Base-by-base conservation (phyloP, 2,888 invertebrate genomes). In the Isotomurus palustris region DNA sequence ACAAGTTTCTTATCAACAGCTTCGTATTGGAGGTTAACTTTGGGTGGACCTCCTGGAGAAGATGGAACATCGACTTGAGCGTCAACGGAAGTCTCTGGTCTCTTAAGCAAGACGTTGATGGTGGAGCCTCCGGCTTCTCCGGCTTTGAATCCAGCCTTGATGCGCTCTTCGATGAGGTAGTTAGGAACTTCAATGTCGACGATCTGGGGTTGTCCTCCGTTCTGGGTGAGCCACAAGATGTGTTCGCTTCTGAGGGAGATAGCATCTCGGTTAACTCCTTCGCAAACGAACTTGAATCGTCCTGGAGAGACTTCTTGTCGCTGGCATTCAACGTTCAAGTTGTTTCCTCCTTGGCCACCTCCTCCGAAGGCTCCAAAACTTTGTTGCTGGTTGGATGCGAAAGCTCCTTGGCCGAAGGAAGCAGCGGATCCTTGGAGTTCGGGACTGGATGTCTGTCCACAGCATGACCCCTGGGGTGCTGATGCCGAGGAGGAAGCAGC, bases 171-270 rank as follows among this genome's bases (percentile, higher is more conserved):
- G 40, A 62, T 56, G 28, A 56, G 58, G 58, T 62, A 62, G 36
- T 62, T 62, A 35, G 62, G 62, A 28, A 62, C 48, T 24, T 58
- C 62, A 53, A 62, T 62, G 38, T 62, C 62, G 8, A 62, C 52
- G 8, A 62, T 53, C 12, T 53, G 51, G 6, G 44, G 12, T 21
- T 45, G 47, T 3, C 58, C 58, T n/a, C 17, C 25, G 2, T 52
- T 47, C 2, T 58, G 53, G 21, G 51, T 51, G 1, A 62, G 27
- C 62, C 62, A 62, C 22, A 62, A 43, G 28, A 62, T 58, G 50
- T 62, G 62, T 17, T 58, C 58, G n/a, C 53, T 53, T 3, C 62
- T 45, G 2, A 59, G 43, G n/a, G 62, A 50, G 24, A 62, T 62
- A 6, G 55, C 51, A 25, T 62, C 55, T 28, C 47, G 48, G 47